A percentile compares a stretch with the other conserved stretches of the same genome.
phyloP scores from a whole-genome alignment of 2,113 vertebrate species.

The Rhinoderma darwinii region DNA sequence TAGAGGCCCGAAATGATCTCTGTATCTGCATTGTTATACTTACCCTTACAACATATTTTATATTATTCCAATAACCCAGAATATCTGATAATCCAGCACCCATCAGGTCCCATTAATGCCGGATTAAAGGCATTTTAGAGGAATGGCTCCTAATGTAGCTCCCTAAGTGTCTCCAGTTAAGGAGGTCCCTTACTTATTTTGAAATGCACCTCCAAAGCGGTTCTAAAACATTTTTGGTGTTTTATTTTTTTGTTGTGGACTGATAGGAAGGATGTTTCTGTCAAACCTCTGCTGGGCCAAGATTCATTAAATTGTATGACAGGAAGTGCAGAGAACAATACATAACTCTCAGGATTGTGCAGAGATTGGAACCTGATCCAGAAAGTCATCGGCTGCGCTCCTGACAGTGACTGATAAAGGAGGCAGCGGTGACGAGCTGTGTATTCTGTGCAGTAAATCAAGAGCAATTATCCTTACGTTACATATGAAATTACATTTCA shows the following conservation, averaged over 20 bases:
- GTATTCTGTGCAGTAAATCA: not conserved
- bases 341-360: not conserved
- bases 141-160: not conserved
- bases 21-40: too few species aligned
- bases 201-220: not conserved
- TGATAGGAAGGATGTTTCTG: not conserved
- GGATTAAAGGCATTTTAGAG: too few species aligned
- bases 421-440: not conserved
- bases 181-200: not conserved
- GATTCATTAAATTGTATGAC: not conserved
- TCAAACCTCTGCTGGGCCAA: not conserved
- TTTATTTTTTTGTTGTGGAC: not conserved
- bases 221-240: too few species aligned
- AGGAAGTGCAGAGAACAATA: not conserved
- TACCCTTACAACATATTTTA: too few species aligned
- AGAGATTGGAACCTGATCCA: not conserved
- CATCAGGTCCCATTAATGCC: too few species aligned
- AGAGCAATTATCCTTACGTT: conserved; percentile 8
- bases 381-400: not conserved
- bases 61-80: too few species aligned
- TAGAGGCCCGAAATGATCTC: too few species aligned
- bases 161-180: not conserved
- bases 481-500: conserved; percentile 34
- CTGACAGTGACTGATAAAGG: conserved; percentile 31
- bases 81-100: too few species aligned